Percentiles rank a stretch among this genome's conserved stretches.
Conservation (phyloP, 2,888 invertebrate genomes). For the Caenorhabditis macrosperma region DNA sequence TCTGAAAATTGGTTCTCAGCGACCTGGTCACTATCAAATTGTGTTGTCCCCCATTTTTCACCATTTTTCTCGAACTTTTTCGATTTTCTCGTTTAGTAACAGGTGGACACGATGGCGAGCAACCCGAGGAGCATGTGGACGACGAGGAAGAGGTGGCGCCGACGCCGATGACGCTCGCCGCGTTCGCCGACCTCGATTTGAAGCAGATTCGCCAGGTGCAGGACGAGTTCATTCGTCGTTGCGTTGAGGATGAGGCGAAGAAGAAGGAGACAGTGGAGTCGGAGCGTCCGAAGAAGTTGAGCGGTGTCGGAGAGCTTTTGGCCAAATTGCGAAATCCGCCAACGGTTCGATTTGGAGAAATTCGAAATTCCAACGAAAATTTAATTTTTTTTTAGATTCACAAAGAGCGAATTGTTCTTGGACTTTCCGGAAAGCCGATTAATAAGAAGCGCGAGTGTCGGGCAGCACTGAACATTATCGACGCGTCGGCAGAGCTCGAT, state of each 20-base stretch:
- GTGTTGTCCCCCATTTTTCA: too few species aligned
- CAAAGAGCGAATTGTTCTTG: constrained; percentile 46
- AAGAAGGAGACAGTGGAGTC: not conserved
- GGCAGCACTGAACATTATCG: constrained; percentile 14
- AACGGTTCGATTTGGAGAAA: not conserved
- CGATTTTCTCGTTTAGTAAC: too few species aligned
- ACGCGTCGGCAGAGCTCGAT: constrained; percentile 23
- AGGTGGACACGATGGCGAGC: too few species aligned
- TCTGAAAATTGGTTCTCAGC: too few species aligned
- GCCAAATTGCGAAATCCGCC: constrained; percentile 27
- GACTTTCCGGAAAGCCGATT: constrained; percentile 30
- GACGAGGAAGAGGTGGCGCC: not conserved
- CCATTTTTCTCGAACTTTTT: too few species aligned
- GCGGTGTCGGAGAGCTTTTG: constrained; percentile 35
- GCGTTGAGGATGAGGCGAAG: not conserved
- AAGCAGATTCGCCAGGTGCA: constrained; percentile 14
- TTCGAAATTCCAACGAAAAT: not conserved
- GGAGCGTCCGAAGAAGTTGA: constrained; percentile 12
- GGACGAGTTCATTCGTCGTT: constrained; percentile 5
- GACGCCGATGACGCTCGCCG: not conserved
- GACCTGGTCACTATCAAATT: too few species aligned
- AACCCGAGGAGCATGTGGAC: not conserved
- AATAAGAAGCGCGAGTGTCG: constrained; percentile 17
- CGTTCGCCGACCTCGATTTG: not conserved
- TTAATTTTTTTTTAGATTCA: constrained; percentile 5